Evolutionary conservation across 2,113 vertebrate genomes (phyloP).

Genomic region (Phalacrocorax carbo): DNA sequence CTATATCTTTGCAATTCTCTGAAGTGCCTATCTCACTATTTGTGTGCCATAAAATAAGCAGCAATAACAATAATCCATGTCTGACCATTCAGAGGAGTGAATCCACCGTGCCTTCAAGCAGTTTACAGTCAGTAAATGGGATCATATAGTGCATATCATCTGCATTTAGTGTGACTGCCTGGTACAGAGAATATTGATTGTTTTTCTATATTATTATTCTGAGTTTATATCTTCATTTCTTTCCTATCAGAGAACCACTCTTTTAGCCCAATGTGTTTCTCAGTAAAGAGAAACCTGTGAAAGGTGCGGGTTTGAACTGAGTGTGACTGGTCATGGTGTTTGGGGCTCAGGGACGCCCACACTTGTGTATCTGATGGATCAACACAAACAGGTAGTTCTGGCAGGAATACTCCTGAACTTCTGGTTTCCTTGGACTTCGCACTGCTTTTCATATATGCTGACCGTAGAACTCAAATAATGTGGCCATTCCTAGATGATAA

Average conservation of each 20-base stretch:
- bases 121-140: slow-evolving; percentile 1
- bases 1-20: neutral
- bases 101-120: neutral
- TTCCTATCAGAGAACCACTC: neutral
- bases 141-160: slow-evolving; percentile 22
- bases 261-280: neutral
- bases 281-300: neutral
- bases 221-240: neutral
- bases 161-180: slow-evolving; percentile 28
- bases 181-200: neutral
- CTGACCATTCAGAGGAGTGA: neutral
- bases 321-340: neutral
- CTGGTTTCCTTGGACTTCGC: neutral
- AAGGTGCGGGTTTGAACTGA: neutral
- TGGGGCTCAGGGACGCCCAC: accelerated
- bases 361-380: neutral
- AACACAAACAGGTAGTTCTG: neutral
- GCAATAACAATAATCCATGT: slow-evolving; percentile 22
- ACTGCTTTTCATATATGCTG: neutral
- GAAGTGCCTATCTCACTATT: slow-evolving; percentile 16
- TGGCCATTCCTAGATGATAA: neutral
- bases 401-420: neutral
- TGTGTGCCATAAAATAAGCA: neutral
- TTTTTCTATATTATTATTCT: neutral
- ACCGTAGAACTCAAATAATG: neutral